Evolutionary conservation across 2,888 invertebrate species (phyloP).

Genomic region (Meandrusa payeni): DNA sequence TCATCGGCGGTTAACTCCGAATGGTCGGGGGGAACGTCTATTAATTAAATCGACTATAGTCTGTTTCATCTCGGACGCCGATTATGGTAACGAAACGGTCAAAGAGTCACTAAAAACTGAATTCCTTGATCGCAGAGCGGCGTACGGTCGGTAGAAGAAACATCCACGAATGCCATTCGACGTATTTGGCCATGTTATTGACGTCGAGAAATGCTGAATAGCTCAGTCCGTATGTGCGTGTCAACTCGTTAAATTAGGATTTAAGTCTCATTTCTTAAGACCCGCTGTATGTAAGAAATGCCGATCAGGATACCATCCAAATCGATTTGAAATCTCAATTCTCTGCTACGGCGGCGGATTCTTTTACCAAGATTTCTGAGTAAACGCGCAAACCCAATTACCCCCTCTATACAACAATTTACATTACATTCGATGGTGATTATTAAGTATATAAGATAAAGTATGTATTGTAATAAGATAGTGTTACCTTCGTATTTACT

Average conservation of each 20-base stretch:
- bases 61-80: slow-evolving; percentile 46
- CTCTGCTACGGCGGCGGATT: slow-evolving; percentile 35
- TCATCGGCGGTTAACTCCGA: slow-evolving; percentile 45
- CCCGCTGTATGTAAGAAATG: slow-evolving; percentile 39
- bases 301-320: slow-evolving; percentile 35
- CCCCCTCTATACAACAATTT: too few relatives aligned
- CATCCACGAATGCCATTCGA: slow-evolving; percentile 42
- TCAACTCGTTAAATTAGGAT: slow-evolving; percentile 53
- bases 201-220: slow-evolving; percentile 51
- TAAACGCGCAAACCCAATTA: slow-evolving; percentile 21
- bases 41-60: slow-evolving; percentile 59
- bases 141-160: slow-evolving; percentile 56
- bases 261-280: slow-evolving; percentile 42
- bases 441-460: too few relatives aligned
- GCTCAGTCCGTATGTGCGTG: slow-evolving; percentile 45
- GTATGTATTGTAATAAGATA: too few relatives aligned
- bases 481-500: too few relatives aligned
- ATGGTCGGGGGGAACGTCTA: slow-evolving; percentile 49
- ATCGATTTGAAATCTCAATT: slow-evolving; percentile 32
- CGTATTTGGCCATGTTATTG: slow-evolving; percentile 47
- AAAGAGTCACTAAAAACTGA: slow-evolving; percentile 57
- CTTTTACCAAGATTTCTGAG: slow-evolving; percentile 22
- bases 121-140: slow-evolving; percentile 45
- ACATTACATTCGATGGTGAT: too few relatives aligned
- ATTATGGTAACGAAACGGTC: slow-evolving; percentile 54